These are phyloP conservation scores for Leucania comma DNA, from an alignment of 2,888 invertebrate species.

Conservation along the genomic window DNA sequence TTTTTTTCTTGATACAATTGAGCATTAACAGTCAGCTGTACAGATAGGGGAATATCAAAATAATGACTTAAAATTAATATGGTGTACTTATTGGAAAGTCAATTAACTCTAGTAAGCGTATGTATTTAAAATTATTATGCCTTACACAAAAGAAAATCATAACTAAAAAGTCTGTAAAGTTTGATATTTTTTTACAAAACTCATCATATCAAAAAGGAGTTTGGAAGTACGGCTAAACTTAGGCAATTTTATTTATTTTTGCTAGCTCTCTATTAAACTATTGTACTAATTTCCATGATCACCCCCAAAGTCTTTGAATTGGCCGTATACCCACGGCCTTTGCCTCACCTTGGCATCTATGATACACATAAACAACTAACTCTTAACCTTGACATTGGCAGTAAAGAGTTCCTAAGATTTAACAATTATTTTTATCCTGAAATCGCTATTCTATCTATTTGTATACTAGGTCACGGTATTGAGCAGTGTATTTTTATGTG, in stretches of 20 bases:
- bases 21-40: background rate
- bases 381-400: conserved; percentile 62
- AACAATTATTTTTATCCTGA: background rate
- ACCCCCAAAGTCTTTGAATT: conserved; percentile 27
- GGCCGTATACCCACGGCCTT: conserved; percentile 37
- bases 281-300: conserved; percentile 1
- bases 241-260: background rate
- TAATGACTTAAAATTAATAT: background rate
- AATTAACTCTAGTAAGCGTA: background rate
- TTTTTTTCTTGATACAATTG: background rate
- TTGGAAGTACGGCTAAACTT: background rate
- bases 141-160: no score
- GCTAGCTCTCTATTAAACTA: background rate
- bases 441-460: background rate
- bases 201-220: background rate
- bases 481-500: conserved; percentile 26
- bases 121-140: no score
- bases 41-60: background rate
- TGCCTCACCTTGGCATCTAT: conserved; percentile 58
- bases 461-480: conserved; percentile 27
- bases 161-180: background rate
- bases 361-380: conserved; percentile 56
- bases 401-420: conserved; percentile 33
- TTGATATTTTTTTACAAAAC: background rate
- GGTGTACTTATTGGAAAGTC: background rate